Evolutionary conservation across 1,140 invertebrate species (phyloP), one percentile per base, ranked within the genome.

Genomic region (Hyles euphorbiae): DNA sequence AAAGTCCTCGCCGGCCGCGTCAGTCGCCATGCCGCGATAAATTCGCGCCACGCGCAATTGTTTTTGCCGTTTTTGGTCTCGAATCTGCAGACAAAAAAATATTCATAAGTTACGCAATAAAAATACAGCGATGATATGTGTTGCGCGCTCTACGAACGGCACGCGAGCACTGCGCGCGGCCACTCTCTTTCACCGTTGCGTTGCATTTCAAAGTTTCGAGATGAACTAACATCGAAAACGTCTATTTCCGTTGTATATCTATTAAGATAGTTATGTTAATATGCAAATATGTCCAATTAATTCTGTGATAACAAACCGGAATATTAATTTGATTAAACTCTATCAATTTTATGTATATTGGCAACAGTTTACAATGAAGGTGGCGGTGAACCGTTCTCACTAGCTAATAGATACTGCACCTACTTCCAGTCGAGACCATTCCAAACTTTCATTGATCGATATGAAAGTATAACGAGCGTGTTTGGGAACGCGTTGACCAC

Each of bases 381-480:
- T 22, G 22, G 22, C 22, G 22, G 22, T 46, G 11, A 48, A 3
- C 9, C 48, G 53, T 57, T 65, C 56, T 66, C 54, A 32, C 22
- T 62, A 52, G 53, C 58, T 57, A 63, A 63, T 61, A 55, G 56
- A 12, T 43, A 49, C 36, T 44, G 53, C 67, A 65, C 67, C 67
- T 72, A 76, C 74, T 73, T 70, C 70, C 62, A 76, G 68, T 74
- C 74, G 78, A 63, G 63, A 72, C 67, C 63, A 68, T 62, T 72
- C 63, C 67, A 66, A 77, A 81, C 81, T 83, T 87, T 84, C 81
- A 65, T 78, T 74, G 70, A 78, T 87, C 75, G 68, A 80, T 79
- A 77, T 74, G 81, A 85, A 85, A 85, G 84, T 87, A 82, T 83
- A 84, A 81, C 81, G 72, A 83, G 74, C 72, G 76, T 84, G 72